Percentiles rank a stretch among this genome's conserved stretches.
Conservation (phyloP, 2,797 vertebrate genomes). For the Siniperca scherzeri region DNA sequence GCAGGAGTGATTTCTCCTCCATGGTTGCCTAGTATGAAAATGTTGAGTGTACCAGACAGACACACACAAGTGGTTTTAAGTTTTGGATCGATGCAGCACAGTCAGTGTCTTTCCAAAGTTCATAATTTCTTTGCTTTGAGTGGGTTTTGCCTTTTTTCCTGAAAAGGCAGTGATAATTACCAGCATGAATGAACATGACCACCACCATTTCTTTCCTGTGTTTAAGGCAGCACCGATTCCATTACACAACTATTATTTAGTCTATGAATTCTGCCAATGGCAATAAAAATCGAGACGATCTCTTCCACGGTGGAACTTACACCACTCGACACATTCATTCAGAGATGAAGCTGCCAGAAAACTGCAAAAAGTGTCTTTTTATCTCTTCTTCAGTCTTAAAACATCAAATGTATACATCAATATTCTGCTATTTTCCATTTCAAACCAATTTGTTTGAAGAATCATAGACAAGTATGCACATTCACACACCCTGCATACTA, state of each 20-base stretch:
- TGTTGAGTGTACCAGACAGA: conserved; percentile 50
- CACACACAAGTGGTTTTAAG: conserved; percentile 46
- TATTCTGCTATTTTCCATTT: not conserved
- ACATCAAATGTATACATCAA: conserved; percentile 28
- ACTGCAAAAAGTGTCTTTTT: conserved; percentile 34
- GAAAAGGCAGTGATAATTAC: conserved; percentile 70
- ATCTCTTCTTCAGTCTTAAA: conserved; percentile 28
- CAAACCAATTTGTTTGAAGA: conserved; percentile 20
- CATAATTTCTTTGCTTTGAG: conserved; percentile 76
- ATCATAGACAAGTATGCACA: not conserved
- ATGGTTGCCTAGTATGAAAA: conserved; percentile 61
- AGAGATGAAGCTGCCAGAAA: conserved; percentile 45
- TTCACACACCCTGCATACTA: not conserved
- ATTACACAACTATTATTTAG: conserved; percentile 82
- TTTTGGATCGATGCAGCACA: conserved; percentile 53
- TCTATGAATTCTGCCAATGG: conserved; percentile 74
- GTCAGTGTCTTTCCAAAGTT: conserved; percentile 69
- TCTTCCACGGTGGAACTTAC: conserved; percentile 64
- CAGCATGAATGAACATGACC: conserved; percentile 78
- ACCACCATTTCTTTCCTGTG: conserved; percentile 73
- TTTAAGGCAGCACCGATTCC: conserved; percentile 72
- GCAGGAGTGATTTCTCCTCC: conserved; percentile 46
- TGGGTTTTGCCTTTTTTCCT: conserved; percentile 43
- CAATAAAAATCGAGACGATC: conserved; percentile 78
- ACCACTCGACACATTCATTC: conserved; percentile 60